Percentiles rank a stretch among this genome's conserved stretches.
Evolutionary conservation across 2,797 vertebrate species (phyloP).

Genomic region (Garrulus glandarius): DNA sequence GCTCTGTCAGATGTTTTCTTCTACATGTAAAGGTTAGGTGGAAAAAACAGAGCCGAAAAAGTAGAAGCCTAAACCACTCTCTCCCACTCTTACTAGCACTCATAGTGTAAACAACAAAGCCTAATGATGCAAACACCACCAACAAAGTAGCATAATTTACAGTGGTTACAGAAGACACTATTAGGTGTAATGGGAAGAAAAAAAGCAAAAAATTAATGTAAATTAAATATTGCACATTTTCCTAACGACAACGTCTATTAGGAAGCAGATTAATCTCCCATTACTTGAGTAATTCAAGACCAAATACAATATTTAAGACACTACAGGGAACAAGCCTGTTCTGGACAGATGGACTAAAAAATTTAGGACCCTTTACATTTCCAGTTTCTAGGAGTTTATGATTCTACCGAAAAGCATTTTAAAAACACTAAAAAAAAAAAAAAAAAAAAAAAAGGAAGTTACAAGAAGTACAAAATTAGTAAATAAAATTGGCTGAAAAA

Average conservation of each 20-base stretch:
- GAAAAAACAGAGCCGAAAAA: background rate
- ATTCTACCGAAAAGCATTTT: slow-evolving; percentile 10
- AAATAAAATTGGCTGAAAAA: background rate
- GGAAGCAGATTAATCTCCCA: slow-evolving; percentile 43
- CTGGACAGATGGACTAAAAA: slow-evolving; percentile 38
- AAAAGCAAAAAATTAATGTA: slow-evolving; percentile 6
- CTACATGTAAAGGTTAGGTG: background rate
- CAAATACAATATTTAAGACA: slow-evolving; percentile 28
- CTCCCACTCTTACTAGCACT: background rate
- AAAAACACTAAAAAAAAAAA: background rate
- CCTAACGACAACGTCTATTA: background rate
- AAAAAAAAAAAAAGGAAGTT: background rate
- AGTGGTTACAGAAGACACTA: slow-evolving; percentile 7
- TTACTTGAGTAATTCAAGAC: slow-evolving; percentile 49
- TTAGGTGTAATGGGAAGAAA: slow-evolving; percentile 40
- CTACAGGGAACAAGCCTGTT: slow-evolving; percentile 20
- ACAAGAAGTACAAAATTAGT: background rate
- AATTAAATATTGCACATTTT: slow-evolving; percentile 38
- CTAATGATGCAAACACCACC: slow-evolving; percentile 32
- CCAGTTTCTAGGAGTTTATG: background rate
- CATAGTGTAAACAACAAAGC: slow-evolving; percentile 8
- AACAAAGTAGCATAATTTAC: slow-evolving; percentile 11
- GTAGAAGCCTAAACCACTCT: background rate
- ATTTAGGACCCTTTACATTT: slow-evolving; percentile 35
- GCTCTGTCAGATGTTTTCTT: background rate